A percentile compares a stretch with the other conserved stretches of the same genome.
These are phyloP conservation scores for Crossoptilon crossoptilon DNA, from an alignment of 2,797 vertebrate species.

Conservation along the genomic window DNA sequence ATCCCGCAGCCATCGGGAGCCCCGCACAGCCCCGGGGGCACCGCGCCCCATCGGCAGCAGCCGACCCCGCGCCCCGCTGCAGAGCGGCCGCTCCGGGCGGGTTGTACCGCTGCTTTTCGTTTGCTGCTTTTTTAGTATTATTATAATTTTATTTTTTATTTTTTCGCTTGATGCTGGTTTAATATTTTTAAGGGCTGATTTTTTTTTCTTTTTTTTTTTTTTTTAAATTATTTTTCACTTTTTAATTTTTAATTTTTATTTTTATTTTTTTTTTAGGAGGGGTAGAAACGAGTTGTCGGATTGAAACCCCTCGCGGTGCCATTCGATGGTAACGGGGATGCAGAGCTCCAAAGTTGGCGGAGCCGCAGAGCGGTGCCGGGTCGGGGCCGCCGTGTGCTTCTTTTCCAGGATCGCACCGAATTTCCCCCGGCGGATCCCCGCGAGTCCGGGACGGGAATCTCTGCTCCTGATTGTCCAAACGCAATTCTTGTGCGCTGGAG, in stretches of 20 bases:
- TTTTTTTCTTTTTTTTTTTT: no score
- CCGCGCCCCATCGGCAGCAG: neutral
- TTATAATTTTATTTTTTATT: no score
- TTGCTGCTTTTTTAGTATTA: neutral
- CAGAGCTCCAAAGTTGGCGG: slow-evolving; percentile 51
- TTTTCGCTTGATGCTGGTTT: neutral
- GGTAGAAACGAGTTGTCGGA: neutral
- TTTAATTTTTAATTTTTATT: no score
- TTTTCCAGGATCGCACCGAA: slow-evolving; percentile 58
- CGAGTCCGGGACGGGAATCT: slow-evolving; percentile 58
- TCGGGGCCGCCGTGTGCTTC: slow-evolving; percentile 38
- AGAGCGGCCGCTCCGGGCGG: neutral
- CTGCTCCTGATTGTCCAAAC: slow-evolving; percentile 99
- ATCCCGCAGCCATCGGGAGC: neutral
- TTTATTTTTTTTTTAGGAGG: neutral
- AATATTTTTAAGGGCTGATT: neutral
- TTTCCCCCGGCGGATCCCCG: slow-evolving; percentile 33
- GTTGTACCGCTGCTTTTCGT: neutral
- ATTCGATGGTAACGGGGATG: slow-evolving; percentile 7
- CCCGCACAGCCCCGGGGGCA: neutral
- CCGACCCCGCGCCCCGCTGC: neutral
- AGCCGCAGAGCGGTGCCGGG: neutral
- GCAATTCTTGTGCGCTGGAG: slow-evolving; percentile 99
- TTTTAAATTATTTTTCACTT: no score
- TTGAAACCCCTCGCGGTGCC: slow-evolving; percentile 4